A percentile compares a stretch with the other conserved stretches of the same genome.
Evolutionary conservation across 2,797 vertebrate species (phyloP).

Genomic region (Coccyzus lansbergi): DNA sequence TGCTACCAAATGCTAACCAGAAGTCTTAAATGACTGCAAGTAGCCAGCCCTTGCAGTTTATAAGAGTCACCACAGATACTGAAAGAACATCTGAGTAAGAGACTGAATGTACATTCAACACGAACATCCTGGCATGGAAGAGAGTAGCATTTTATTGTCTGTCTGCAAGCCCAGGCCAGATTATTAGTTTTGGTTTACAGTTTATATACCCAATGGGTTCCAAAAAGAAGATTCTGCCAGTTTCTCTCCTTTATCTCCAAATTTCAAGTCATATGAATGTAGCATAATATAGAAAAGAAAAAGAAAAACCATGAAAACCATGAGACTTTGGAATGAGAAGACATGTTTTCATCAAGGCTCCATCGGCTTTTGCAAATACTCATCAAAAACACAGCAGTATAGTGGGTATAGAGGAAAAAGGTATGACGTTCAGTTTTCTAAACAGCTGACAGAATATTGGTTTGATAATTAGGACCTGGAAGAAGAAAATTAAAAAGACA

Average conservation of each 20-base stretch:
- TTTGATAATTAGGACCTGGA: not conserved
- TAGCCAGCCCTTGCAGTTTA: not conserved
- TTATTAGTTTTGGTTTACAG: not conserved
- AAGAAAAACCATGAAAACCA: not conserved
- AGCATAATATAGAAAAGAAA: not conserved
- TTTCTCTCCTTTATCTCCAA: not conserved
- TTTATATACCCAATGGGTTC: not conserved
- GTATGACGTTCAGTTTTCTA: not conserved
- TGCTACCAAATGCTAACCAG: not conserved
- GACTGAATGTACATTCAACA: not conserved
- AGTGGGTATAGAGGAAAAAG: not conserved
- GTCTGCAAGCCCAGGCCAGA: not conserved
- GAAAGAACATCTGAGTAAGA: not conserved
- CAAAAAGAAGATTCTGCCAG: not conserved
- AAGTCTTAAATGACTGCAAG: not conserved
- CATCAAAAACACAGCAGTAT: not conserved
- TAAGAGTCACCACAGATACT: not conserved
- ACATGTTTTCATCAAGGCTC: not conserved
- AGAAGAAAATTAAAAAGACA: not conserved
- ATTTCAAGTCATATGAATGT: not conserved
- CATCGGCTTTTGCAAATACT: not conserved
- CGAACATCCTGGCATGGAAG: not conserved
- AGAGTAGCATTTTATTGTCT: not conserved
- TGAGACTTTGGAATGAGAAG: not conserved
- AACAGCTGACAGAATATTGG: not conserved